phyloP scores from a whole-genome alignment of 2,113 vertebrate genomes.

The Nyctereutes procyonoides region DNA sequence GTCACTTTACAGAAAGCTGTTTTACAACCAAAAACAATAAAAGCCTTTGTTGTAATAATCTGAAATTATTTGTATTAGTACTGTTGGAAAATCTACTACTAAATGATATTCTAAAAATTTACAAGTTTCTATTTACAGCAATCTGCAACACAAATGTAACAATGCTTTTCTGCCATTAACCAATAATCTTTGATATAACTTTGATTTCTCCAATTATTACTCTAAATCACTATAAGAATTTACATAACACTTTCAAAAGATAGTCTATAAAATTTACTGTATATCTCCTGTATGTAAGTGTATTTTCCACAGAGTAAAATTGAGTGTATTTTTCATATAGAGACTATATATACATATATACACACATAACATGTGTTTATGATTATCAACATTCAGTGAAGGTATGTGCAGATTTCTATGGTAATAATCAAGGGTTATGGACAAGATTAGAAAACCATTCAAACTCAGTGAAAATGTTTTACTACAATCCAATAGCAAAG shows the following conservation, averaged over 20 bases:
- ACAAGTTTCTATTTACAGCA: not conserved
- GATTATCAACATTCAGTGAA: not conserved
- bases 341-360: not conserved
- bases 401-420: not conserved
- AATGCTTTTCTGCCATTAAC: not conserved
- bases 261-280: not conserved
- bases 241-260: not conserved
- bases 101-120: slow-evolving; percentile 26
- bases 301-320: not conserved
- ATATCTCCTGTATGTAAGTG: no score
- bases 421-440: not conserved
- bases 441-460: not conserved
- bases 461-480: slow-evolving; percentile 8
- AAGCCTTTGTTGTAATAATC: not conserved
- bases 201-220: not conserved
- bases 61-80: not conserved
- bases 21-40: not conserved
- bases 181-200: not conserved
- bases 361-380: not conserved
- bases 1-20: slow-evolving; percentile 32
- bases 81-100: not conserved
- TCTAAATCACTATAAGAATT: not conserved
- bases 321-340: not conserved
- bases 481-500: not conserved
- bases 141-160: not conserved